Evolutionary conservation across 2,888 invertebrate species (phyloP), one percentile per base, ranked within the genome.

Genomic region (Pristionchus japonicus): DNA sequence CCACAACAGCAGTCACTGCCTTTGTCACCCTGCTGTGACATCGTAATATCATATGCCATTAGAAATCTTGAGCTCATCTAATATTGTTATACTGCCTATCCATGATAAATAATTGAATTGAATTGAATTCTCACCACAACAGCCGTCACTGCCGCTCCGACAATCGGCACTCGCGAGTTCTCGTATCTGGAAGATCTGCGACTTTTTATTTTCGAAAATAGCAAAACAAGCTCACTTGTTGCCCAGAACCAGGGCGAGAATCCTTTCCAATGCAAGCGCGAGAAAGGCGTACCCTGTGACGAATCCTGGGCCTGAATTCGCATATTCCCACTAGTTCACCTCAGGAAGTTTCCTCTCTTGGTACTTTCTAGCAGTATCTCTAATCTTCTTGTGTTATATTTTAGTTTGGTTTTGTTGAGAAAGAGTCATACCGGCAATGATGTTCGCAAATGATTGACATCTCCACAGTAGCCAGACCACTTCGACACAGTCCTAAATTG

Each of bases 151-250:
- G 23, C 17, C 0, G 37, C 52, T 20, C 52, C 49, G 0, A 52
- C 43, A n/a, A 52, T 20, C 2, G 52, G 82, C 15, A 15, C 4
- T 15, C 17, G 11, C 20, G 52, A 34, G 34, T 83, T 11, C 13
- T 83, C 82, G 52, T 83, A 83, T 15, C 82, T 83, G 82, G 27
- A 83, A 83, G 13, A 20, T 83, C 27, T 52, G 23, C 1, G 4
- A 20, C 13, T 70, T 15, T 70, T 64, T 40, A 37, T 43, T 43
- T 80, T 9, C 3, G 9, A 31, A 49, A 11, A 27, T 52, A 52
- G 17, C 7, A 1, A 52, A 27, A 34, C 34, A 23, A 23, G 23
- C 49, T 83, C 34, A 83, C 82, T 52, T 49, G 7, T 83, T 83
- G 3, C 82, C 82, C 52, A 83, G 37, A 1, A 2, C 23, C 34